Evolutionary conservation across 2,888 invertebrate species (phyloP), one percentile per base, ranked within the genome.

Genomic region (Drosophila atripex): DNA sequence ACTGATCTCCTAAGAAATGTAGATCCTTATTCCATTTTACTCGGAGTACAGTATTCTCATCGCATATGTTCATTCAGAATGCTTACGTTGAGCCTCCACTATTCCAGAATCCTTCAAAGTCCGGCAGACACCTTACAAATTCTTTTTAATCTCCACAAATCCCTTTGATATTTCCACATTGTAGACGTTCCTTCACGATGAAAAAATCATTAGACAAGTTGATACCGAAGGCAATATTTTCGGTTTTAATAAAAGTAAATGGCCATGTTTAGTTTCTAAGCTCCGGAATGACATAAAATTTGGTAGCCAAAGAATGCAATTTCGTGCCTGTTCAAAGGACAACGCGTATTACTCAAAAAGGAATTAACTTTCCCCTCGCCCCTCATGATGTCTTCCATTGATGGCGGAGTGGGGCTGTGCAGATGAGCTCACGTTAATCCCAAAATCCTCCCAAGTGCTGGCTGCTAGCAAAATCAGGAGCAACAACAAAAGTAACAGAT

Each of bases 381-480:
- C 9, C 41, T 8, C 18, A 38, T 38, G 8, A 14, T 12, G 78
- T 80, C 80, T 72, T 71, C 79, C 64, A 71, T 9, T 28, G 25
- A 14, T 8, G 18, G 11, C 28, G 12, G 45, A 32, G 25, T 21
- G 39, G 46, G 25, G 35, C 46, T 60, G 54, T 14, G 63, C 52
- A 78, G 75, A 79, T 79, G 79, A 75, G 86, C 86, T 50, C 61
- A 86, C 80, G 87, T 88, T 86, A 86, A 86, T 86, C 88, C 85
- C 75, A 76, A 86, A 86, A 88, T 86, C 85, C 88, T 73, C 78
- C 88, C 85, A 86, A 86, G 88, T 84, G 88, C 85, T 70, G 71
- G 61, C 56, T 61, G 51, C 61, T 28, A 28, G 52, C 56, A 59
- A 57, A 16, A 43, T 47, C 35, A 73, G 45, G 25, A 65, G 38